Evolutionary conservation across 2,113 vertebrate species (phyloP).

Genomic region (Talpa occidentalis): DNA sequence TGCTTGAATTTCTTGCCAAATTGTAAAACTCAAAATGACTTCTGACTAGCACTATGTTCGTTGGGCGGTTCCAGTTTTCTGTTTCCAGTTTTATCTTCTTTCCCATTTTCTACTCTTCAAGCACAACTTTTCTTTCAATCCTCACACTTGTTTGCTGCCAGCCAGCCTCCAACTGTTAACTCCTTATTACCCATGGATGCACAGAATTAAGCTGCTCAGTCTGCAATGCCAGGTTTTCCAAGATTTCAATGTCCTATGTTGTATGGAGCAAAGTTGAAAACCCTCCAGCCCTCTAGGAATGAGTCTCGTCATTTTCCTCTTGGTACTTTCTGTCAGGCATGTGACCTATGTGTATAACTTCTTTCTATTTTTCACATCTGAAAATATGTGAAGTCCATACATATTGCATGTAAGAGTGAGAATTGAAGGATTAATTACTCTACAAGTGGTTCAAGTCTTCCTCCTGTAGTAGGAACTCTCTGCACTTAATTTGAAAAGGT

Average conservation of each 20-base stretch:
- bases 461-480: neutral
- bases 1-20: conserved; percentile 3
- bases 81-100: neutral
- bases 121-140: neutral
- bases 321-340: neutral
- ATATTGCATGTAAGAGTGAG: neutral
- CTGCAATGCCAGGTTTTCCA: neutral
- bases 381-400: neutral
- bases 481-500: neutral
- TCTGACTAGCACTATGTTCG: neutral
- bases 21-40: neutral
- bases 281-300: neutral
- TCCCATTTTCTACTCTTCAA: neutral
- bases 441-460: neutral
- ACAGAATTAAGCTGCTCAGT: neutral
- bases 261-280: neutral
- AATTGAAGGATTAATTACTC: neutral
- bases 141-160: neutral
- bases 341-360: neutral
- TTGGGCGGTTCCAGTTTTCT: neutral
- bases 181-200: neutral
- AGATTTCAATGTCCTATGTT: neutral
- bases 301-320: neutral
- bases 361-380: neutral
- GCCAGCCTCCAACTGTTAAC: neutral